Conservation (phyloP, 1,140 invertebrate species). For the Platorchestia sp. region DNA sequence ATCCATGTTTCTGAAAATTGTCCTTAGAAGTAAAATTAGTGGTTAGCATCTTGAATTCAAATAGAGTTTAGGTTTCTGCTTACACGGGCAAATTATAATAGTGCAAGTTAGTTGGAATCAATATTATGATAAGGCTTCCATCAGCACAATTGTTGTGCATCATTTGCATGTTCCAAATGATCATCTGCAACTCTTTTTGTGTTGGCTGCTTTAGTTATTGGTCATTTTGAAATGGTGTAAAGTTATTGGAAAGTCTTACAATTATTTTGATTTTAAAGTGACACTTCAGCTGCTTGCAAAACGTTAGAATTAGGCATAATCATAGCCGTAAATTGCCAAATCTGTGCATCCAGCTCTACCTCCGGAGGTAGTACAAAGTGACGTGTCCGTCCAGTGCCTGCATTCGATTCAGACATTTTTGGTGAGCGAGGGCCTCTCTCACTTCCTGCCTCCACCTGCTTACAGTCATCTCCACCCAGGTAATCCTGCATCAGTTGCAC, state of each 20-base stretch:
- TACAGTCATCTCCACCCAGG: background rate
- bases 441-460: background rate
- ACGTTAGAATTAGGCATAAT: background rate
- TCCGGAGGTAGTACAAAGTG: conserved; percentile 17
- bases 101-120: too few relatives aligned
- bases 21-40: too few relatives aligned
- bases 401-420: background rate
- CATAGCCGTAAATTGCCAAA: background rate
- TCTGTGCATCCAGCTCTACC: conserved; percentile 2
- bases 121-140: too few relatives aligned
- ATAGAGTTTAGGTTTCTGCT: background rate
- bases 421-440: background rate
- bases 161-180: background rate
- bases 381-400: conserved; percentile 16
- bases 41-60: too few relatives aligned
- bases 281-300: background rate
- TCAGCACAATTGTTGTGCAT: background rate
- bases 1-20: too few relatives aligned
- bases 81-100: background rate
- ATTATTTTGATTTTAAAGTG: background rate
- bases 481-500: background rate
- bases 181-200: background rate
- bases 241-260: background rate
- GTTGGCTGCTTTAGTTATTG: background rate
- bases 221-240: background rate